phyloP scores from a whole-genome alignment of 2,113 vertebrate species.

The Philantomba maxwellii region DNA sequence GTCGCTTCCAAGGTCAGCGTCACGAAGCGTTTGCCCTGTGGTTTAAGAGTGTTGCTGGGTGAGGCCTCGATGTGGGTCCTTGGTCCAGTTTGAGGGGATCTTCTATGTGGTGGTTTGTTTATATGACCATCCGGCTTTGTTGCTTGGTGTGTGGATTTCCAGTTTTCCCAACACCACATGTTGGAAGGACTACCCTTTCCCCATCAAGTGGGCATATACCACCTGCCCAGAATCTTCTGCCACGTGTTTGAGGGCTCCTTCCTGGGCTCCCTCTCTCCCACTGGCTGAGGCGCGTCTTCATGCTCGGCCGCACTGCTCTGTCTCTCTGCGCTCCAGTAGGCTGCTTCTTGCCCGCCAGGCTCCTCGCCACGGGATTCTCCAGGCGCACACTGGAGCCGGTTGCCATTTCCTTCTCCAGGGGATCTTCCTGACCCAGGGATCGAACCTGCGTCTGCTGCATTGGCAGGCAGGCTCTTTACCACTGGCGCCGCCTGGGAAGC shows the following conservation, averaged over 20 bases:
- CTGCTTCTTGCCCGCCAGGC: neutral
- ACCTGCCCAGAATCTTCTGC: accelerated
- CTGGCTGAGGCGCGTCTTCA: neutral
- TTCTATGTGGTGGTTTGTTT: accelerated
- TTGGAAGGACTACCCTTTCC: neutral
- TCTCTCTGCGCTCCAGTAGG: neutral
- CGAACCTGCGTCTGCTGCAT: accelerated
- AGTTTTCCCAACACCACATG: neutral
- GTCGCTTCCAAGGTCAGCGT: neutral
- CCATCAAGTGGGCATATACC: accelerated
- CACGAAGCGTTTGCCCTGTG: neutral
- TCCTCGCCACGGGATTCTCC: neutral
- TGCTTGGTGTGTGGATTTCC: neutral
- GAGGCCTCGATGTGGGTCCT: neutral
- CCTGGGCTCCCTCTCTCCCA: accelerated
- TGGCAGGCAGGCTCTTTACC: neutral
- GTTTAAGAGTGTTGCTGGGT: neutral
- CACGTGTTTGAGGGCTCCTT: accelerated
- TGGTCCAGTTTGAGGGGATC: neutral
- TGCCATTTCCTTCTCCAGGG: neutral
- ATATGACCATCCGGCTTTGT: accelerated
- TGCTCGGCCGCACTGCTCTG: accelerated
- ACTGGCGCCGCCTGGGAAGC: neutral
- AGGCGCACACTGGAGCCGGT: neutral
- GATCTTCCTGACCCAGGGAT: neutral